Conservation (phyloP, 2,888 invertebrate genomes). For the Scelioninae gen. 1 region DNA sequence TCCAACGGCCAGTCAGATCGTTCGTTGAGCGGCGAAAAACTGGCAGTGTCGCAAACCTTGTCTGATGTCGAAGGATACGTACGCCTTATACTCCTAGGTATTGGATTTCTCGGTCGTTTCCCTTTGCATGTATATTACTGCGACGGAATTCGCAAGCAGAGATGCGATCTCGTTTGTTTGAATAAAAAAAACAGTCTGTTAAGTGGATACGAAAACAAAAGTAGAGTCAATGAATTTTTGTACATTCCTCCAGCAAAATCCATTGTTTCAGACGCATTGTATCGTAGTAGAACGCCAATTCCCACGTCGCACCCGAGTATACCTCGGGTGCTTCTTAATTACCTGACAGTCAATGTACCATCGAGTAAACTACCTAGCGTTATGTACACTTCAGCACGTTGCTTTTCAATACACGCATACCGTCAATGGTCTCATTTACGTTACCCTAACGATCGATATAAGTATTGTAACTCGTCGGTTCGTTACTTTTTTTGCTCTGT, state of each 20-base stretch:
- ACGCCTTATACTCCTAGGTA: slow-evolving; percentile 3
- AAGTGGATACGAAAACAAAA: slow-evolving; percentile 55
- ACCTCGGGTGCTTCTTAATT: slow-evolving; percentile 68
- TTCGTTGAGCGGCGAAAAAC: slow-evolving; percentile 12
- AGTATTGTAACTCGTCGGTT: slow-evolving; percentile 1
- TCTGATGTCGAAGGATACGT: too few relatives aligned
- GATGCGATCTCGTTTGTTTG: slow-evolving; percentile 14
- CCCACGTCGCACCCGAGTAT: slow-evolving; percentile 68
- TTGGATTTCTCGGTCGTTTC: slow-evolving; percentile 6
- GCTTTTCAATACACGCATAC: slow-evolving; percentile 30
- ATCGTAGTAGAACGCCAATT: slow-evolving; percentile 71
- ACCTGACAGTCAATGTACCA: slow-evolving; percentile 67
- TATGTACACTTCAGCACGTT: slow-evolving; percentile 50
- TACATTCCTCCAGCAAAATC: slow-evolving; percentile 51
- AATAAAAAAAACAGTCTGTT: slow-evolving; percentile 7
- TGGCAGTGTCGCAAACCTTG: slow-evolving; percentile 4
- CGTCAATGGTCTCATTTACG: slow-evolving; percentile 28
- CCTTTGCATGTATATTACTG: slow-evolving; percentile 5
- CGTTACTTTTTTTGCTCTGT: neutral
- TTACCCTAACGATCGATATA: slow-evolving; percentile 28
- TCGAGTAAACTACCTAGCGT: slow-evolving; percentile 49
- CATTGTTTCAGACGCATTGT: slow-evolving; percentile 72
- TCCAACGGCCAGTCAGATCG: slow-evolving; percentile 54
- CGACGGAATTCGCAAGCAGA: neutral
- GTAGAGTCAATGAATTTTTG: slow-evolving; percentile 60